Base-by-base conservation (phyloP, 2,888 invertebrate species). In the Graphium colonna region DNA sequence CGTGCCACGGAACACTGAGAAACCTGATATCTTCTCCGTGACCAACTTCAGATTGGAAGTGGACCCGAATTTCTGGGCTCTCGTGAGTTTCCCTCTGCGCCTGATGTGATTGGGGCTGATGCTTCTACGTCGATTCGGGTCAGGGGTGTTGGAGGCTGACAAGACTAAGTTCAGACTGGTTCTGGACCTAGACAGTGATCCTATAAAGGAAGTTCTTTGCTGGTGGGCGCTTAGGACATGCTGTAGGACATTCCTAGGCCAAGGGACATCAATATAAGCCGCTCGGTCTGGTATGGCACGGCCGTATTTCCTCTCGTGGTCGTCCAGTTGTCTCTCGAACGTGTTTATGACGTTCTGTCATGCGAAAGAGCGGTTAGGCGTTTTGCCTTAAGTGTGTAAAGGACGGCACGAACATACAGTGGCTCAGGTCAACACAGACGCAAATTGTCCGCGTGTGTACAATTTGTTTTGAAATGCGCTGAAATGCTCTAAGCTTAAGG, bases 101-200 rank as follows among this genome's bases (percentile, higher is more conserved):
- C 77, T 82, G 0, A 2, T n/a, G 9, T 7, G 2, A 2, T 5
- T 12, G 0, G 89, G 90, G 33, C 86, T 88, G 0, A 82, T 71
- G 47, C 83, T 85, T 0, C 82, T 57, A 0, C 87, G 57, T 0
- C 88, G 62, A 5, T 78, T 77, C 69, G 79, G 64, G n/a, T 69
- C 72, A 0, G 85, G 82, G 0, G 86, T 82, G 41, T 73, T 80
- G 0, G 79, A 68, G 0, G 77, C 70, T 0, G 83, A 74, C 1
- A 82, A 54, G 58, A 82, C 73, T 1, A 75, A 51, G 68, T 91
- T 85, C 0, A 92, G 71, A 26, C 91, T 90, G 0, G 92, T 92
- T 12, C 92, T 79, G 0, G 92, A 92, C 0, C 92, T 73, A 0
- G 91, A 89, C 40, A 92, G 65, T 3, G 90, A 87, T 8, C 91